Evolutionary conservation across 2,888 invertebrate genomes (phyloP).

Genomic region (Aspidapion aeneum): DNA sequence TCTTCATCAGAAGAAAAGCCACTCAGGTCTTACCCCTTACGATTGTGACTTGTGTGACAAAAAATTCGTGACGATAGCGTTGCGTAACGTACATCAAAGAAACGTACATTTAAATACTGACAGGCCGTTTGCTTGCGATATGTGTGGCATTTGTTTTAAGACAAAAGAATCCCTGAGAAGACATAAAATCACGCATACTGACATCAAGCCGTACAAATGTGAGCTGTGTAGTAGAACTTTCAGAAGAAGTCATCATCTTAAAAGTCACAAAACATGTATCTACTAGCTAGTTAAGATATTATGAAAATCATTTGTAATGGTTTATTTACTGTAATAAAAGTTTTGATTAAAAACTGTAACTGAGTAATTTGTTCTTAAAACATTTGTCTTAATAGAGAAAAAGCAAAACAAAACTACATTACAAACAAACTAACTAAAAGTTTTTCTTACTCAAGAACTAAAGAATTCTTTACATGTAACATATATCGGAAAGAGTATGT

Average conservation of each 20-base stretch:
- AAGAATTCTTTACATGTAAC: neutral
- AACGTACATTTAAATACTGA: constrained; percentile 37
- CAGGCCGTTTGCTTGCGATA: constrained; percentile 38
- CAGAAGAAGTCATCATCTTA: too few species aligned
- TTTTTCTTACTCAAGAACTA: neutral
- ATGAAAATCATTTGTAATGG: too few species aligned
- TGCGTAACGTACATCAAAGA: constrained; percentile 37
- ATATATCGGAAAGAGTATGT: neutral
- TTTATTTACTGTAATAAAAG: too few species aligned
- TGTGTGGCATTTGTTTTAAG: constrained; percentile 33
- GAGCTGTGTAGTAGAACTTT: constrained; percentile 36
- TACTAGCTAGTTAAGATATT: too few species aligned
- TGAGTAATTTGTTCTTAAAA: too few species aligned
- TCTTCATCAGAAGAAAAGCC: constrained; percentile 31
- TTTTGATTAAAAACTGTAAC: too few species aligned
- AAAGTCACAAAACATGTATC: too few species aligned
- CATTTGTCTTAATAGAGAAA: too few species aligned
- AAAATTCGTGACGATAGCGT: constrained; percentile 31
- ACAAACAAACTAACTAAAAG: too few species aligned
- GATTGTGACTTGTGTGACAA: constrained; percentile 32
- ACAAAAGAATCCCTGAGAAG: constrained; percentile 30
- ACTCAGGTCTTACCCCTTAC: constrained; percentile 35
- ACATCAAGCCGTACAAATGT: constrained; percentile 32
- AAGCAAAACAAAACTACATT: too few species aligned
- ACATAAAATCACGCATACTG: constrained; percentile 39